Conservation (phyloP, 2,888 invertebrate genomes). For the Meliscaeva auricollis region DNA sequence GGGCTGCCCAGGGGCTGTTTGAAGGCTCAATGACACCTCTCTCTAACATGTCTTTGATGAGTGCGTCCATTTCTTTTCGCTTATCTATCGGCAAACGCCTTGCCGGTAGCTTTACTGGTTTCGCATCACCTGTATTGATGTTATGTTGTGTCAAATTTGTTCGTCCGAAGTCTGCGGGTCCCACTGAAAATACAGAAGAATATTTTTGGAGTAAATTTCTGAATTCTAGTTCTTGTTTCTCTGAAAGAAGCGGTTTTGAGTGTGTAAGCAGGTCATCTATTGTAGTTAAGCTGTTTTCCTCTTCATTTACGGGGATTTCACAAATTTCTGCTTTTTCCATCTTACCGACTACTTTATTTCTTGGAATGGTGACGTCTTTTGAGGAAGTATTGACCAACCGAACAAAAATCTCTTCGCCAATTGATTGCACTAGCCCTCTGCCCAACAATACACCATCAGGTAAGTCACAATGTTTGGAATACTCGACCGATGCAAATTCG, state of each 20-base stretch:
- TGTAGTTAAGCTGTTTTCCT: neutral
- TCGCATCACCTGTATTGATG: neutral
- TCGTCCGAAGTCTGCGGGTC: neutral
- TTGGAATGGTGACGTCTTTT: neutral
- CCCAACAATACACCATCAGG: neutral
- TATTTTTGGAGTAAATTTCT: neutral
- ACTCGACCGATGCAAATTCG: neutral
- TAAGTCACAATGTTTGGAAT: neutral
- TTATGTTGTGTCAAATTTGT: neutral
- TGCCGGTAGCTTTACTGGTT: slow-evolving; percentile 3
- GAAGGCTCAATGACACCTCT: slow-evolving; percentile 37
- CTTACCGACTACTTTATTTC: neutral
- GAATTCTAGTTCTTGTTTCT: neutral
- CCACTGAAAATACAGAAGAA: slow-evolving; percentile 2
- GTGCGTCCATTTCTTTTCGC: slow-evolving; percentile 9
- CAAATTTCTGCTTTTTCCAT: neutral
- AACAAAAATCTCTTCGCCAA: neutral
- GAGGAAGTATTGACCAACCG: neutral
- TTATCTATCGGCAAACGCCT: slow-evolving; percentile 20
- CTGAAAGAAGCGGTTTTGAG: neutral
- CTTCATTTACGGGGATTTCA: neutral
- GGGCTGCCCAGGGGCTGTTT: slow-evolving; percentile 30
- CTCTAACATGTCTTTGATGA: neutral
- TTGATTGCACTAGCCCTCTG: no score
- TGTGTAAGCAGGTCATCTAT: no score